These are phyloP conservation scores for Schizaphis graminum DNA, from an alignment of 2,888 invertebrate species.

Conservation along the genomic window DNA sequence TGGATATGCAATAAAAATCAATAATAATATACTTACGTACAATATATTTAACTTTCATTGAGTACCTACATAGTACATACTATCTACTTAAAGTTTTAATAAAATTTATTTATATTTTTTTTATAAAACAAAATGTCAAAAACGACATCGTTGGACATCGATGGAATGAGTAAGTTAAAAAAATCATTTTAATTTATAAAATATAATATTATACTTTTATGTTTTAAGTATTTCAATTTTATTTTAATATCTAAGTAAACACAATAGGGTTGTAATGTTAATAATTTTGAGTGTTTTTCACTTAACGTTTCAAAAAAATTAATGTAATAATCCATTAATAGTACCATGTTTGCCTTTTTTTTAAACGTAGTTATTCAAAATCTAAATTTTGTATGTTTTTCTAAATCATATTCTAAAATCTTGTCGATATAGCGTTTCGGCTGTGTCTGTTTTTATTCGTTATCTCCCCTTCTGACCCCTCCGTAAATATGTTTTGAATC, in stretches of 20 bases:
- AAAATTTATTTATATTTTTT: not conserved
- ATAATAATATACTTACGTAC: not conserved
- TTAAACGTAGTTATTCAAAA: not conserved
- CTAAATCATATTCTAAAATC: too few relatives aligned
- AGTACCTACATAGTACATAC: rapidly evolving
- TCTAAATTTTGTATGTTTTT: not conserved
- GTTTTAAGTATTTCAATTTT: not conserved
- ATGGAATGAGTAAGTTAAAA: conserved; percentile 57
- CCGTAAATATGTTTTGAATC: too few relatives aligned
- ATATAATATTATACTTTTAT: too few relatives aligned
- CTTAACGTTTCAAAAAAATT: not conserved
- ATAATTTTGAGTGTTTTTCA: not conserved
- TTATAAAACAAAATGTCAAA: conserved; percentile 30
- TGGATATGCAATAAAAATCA: conserved; percentile 33
- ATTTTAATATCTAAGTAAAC: not conserved
- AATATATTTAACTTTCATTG: not conserved
- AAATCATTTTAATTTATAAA: not conserved
- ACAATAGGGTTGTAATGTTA: not conserved
- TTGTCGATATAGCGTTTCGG: too few relatives aligned
- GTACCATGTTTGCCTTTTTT: not conserved
- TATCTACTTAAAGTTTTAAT: not conserved
- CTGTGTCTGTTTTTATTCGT: too few relatives aligned
- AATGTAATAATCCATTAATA: not conserved
- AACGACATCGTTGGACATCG: conserved; percentile 58
- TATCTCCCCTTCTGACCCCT: too few relatives aligned